Conservation (phyloP, 2,113 vertebrate species). For the Lophotis ruficrista region DNA sequence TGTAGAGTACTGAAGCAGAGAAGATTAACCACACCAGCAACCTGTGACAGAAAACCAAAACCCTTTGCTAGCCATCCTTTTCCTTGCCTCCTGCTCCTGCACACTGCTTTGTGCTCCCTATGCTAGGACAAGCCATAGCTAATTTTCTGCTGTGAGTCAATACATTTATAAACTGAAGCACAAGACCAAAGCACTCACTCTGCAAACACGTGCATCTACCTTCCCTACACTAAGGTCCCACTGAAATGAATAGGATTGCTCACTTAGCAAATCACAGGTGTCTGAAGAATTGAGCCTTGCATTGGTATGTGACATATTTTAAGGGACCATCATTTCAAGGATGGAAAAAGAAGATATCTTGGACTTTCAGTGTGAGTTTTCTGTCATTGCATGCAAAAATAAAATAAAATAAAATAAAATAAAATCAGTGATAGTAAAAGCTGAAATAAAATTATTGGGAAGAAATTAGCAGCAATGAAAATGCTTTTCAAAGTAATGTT, state of each 20-base stretch:
- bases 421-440: not conserved
- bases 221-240: not conserved
- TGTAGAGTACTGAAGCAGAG: not conserved
- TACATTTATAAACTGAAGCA: not conserved
- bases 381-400: not conserved
- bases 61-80: not conserved
- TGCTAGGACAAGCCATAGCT: not conserved
- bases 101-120: not conserved
- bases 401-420: not conserved
- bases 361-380: not conserved
- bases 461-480: conserved; percentile 69
- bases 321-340: not conserved
- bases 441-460: conserved; percentile 67
- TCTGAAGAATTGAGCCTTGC: not conserved
- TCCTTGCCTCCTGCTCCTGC: not conserved
- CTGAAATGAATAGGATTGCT: not conserved
- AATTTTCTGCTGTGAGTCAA: not conserved
- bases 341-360: not conserved
- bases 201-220: not conserved
- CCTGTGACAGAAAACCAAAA: not conserved
- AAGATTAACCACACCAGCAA: not conserved
- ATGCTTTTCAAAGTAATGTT: conserved; percentile 56
- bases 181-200: not conserved
- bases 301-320: not conserved
- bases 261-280: not conserved